Evolutionary conservation across 2,888 invertebrate species (phyloP).

Genomic region (Ennomos erosarius): DNA sequence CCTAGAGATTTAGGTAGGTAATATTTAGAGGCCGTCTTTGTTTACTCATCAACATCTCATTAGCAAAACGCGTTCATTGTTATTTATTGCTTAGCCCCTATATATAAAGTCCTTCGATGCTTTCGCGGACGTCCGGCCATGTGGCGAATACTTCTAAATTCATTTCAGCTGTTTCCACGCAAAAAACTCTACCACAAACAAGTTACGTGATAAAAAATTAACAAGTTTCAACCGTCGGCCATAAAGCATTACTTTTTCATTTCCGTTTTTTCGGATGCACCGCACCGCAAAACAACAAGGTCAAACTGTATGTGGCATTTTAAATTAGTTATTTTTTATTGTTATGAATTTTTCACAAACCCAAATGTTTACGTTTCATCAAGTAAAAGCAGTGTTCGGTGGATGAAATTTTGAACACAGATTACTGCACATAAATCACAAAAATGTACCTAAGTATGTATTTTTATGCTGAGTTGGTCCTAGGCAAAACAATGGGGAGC

Average conservation of each 20-base stretch:
- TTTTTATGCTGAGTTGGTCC: too few relatives aligned
- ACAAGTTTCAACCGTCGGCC: conserved; percentile 27
- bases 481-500: too few relatives aligned
- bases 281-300: conserved; percentile 19
- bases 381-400: neutral
- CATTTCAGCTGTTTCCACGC: conserved; percentile 15
- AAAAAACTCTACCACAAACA: conserved; percentile 24
- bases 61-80: too few relatives aligned
- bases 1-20: too few relatives aligned
- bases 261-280: conserved; percentile 34
- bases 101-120: too few relatives aligned
- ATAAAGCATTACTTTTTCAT: conserved; percentile 34
- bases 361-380: conserved; percentile 7
- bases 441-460: too few relatives aligned
- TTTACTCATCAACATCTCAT: too few relatives aligned
- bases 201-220: conserved; percentile 36
- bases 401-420: too few relatives aligned
- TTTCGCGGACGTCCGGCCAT: too few relatives aligned
- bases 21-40: too few relatives aligned
- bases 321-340: conserved; percentile 14
- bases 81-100: too few relatives aligned
- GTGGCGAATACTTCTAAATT: conserved; percentile 3
- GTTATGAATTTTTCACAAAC: conserved; percentile 16
- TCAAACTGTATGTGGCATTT: conserved; percentile 25
- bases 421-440: too few relatives aligned